A percentile compares a stretch with the other conserved stretches of the same genome.
Evolutionary conservation across 1,140 invertebrate species (phyloP).

Genomic region (Rhopalosiphum maidis): DNA sequence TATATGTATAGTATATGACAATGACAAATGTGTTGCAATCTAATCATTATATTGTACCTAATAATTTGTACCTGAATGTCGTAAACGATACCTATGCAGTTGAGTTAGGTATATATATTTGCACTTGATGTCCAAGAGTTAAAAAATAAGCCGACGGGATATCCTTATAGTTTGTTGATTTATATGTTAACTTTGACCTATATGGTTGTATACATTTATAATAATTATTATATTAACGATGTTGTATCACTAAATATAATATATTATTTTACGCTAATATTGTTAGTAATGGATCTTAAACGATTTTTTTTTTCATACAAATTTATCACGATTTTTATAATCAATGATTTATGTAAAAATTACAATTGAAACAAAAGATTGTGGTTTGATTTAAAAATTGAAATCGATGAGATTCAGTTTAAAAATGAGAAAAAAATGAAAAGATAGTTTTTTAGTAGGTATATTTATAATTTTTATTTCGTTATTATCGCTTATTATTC

Average conservation of each 20-base stretch:
- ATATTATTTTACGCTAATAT: not conserved
- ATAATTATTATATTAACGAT: not conserved
- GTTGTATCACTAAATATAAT: not conserved
- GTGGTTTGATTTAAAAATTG: not conserved
- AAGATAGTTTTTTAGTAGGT: not conserved
- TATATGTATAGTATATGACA: not conserved
- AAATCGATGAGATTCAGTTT: not conserved
- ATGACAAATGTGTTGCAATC: not conserved
- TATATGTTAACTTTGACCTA: not conserved
- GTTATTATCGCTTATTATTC: constrained; percentile 5
- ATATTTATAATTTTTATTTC: not conserved
- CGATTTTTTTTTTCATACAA: not conserved
- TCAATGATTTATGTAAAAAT: not conserved
- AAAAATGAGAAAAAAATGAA: not conserved
- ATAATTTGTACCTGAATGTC: not conserved
- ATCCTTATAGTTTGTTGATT: not conserved
- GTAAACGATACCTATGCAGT: not conserved
- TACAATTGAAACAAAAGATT: not conserved
- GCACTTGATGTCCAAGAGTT: not conserved
- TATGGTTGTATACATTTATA: not conserved
- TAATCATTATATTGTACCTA: not conserved
- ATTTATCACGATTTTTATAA: not conserved
- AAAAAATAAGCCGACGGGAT: not conserved
- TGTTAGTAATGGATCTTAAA: not conserved
- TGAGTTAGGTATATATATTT: not conserved